Base-by-base conservation (phyloP, 2,888 invertebrate genomes). In the Chymomyza caudatula region DNA sequence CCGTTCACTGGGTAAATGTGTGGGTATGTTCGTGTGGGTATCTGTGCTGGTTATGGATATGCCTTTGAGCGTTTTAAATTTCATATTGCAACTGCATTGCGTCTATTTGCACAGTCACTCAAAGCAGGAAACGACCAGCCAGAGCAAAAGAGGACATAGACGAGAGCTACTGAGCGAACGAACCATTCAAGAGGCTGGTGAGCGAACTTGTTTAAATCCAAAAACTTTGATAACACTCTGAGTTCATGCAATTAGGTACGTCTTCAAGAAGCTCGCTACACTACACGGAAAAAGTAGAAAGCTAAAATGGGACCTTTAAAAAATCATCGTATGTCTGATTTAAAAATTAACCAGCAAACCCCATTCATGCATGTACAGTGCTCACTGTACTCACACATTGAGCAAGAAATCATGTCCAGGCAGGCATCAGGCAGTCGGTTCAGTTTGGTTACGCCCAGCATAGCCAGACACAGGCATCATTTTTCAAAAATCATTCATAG, bases 11-110 rank as follows among this genome's bases (percentile, higher is more conserved):
- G 15, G 19, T 49, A 19, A 19, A 11, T 49, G 3, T 49, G 49
- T 49, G 11, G 15, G 49, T 49, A 19, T 49, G 49, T 19, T 4
- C 19, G 49, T 11, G 20, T 49, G 19, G 17, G 49, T 19, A 20
- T 17, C 19, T 49, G 29, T 4, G 69, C 79, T 77, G 82, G 82
- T 84, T 86, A 83, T 84, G 82, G 82, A 86, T 83, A 83, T 71
- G 85, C 82, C 82, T 83, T 78, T 77, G 82, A 86, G 85, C 86
- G 86, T 84, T 84, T 83, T 77, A 78, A 86, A 84, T 83, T 83
- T 86, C 85, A 86, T 83, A 86, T 83, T 83, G 86, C 82, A 80
- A 80, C 81, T 81, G 81, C 86, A 65, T 60, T 60, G 63, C 19
- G 52, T 44, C 57, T 62, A 55, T 64, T 65, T 65, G 65, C 57